These are phyloP conservation scores for Pimpla rufipes DNA, from an alignment of 2,888 invertebrate genomes.

Conservation along the genomic window DNA sequence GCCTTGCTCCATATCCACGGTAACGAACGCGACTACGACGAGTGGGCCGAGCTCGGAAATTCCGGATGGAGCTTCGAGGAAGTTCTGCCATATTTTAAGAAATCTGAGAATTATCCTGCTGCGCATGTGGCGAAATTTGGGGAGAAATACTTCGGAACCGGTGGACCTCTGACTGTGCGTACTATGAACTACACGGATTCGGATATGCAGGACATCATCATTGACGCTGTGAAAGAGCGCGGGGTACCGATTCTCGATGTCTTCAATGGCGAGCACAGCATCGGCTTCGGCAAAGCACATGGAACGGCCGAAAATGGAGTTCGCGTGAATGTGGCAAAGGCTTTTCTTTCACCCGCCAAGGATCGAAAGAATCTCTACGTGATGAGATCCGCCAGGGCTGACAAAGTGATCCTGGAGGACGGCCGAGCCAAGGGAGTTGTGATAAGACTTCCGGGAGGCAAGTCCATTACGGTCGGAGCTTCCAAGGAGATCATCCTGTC, in stretches of 20 bases:
- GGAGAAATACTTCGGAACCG: constrained; percentile 82
- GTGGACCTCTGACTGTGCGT: constrained; percentile 86
- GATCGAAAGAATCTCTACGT: constrained; percentile 88
- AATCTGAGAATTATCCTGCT: constrained; percentile 75
- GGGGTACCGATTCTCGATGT: constrained; percentile 83
- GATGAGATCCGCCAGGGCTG: constrained; percentile 87
- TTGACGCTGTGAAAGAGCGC: constrained; percentile 85
- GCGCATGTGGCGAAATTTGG: constrained; percentile 81
- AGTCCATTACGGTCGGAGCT: constrained; percentile 81
- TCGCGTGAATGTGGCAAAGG: constrained; percentile 85
- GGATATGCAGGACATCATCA: constrained; percentile 83
- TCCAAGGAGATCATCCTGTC: constrained; percentile 89
- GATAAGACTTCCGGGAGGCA: constrained; percentile 82
- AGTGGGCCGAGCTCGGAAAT: constrained; percentile 88
- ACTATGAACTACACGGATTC: constrained; percentile 80
- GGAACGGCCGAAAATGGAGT: constrained; percentile 85
- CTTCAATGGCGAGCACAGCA: constrained; percentile 84
- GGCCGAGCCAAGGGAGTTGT: constrained; percentile 85
- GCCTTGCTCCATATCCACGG: constrained; percentile 89
- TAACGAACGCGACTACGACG: constrained; percentile 88
- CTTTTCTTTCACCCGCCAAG: constrained; percentile 85
- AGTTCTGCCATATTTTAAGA: constrained; percentile 83
- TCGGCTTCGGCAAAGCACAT: constrained; percentile 86
- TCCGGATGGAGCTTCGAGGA: constrained; percentile 87
- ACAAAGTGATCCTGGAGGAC: constrained; percentile 86